These are phyloP conservation scores for Brachionus plicatilis DNA, from an alignment of 1,140 invertebrate species.

Conservation along the genomic window DNA sequence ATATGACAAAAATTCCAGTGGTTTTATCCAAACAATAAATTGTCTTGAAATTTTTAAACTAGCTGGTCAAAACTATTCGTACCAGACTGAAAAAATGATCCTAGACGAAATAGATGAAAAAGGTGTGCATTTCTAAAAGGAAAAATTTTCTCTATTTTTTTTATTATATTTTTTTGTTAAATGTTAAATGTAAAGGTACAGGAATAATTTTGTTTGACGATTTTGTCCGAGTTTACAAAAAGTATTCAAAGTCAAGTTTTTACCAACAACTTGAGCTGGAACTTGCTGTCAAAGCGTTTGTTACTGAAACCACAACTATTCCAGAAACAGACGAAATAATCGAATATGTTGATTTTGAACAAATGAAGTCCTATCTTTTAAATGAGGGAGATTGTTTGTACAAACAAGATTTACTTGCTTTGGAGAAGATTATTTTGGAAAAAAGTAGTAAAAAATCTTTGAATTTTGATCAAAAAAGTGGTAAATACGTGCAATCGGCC, in stretches of 20 bases:
- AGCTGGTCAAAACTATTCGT: conserved; percentile 9
- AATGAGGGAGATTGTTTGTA: neutral
- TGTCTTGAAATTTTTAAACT: neutral
- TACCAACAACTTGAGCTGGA: neutral
- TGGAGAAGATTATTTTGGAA: neutral
- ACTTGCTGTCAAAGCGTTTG: neutral
- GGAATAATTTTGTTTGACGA: neutral
- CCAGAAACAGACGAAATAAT: neutral
- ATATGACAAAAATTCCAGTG: neutral
- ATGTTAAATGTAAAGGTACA: neutral
- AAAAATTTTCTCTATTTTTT: neutral
- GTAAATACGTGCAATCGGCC: neutral
- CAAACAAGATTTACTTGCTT: neutral
- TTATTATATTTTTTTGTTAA: neutral
- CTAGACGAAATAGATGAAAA: neutral
- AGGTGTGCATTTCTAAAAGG: neutral
- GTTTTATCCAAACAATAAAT: neutral
- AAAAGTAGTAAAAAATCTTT: neutral
- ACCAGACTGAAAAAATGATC: neutral
- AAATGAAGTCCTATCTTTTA: neutral
- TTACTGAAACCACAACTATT: neutral
- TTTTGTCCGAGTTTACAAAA: neutral
- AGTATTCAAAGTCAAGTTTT: neutral
- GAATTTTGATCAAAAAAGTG: neutral
- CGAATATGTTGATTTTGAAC: neutral